These are phyloP conservation scores for Chiloscyllium punctatum DNA, from an alignment of 2,797 vertebrate species.

Conservation along the genomic window DNA sequence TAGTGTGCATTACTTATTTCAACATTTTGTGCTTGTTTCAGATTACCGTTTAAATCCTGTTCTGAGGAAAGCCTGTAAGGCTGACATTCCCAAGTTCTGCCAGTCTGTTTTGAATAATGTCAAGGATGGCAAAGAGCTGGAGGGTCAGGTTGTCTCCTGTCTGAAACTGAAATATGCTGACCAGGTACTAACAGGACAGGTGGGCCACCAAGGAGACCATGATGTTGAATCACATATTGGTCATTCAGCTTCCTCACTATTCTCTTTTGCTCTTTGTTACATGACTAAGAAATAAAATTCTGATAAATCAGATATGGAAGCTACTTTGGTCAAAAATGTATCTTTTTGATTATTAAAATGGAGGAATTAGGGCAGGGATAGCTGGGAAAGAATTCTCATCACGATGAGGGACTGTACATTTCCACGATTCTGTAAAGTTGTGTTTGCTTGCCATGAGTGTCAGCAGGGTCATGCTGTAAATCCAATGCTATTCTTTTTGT, in stretches of 20 bases:
- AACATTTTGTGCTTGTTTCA: slow-evolving; percentile 45
- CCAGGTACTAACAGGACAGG: slow-evolving; percentile 63
- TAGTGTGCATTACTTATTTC: neutral
- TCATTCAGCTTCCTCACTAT: neutral
- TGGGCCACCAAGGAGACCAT: neutral
- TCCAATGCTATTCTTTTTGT: neutral
- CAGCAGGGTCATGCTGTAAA: neutral
- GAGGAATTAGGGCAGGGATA: neutral
- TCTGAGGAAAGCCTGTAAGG: slow-evolving; percentile 89
- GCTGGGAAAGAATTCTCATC: neutral
- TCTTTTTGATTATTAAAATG: neutral
- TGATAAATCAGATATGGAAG: neutral
- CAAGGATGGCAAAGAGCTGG: slow-evolving; percentile 81
- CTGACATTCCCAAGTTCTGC: slow-evolving; percentile 96
- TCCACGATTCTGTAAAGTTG: neutral
- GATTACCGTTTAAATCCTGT: slow-evolving; percentile 92
- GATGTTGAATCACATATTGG: neutral
- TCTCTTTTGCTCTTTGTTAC: neutral
- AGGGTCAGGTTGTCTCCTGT: slow-evolving; percentile 90
- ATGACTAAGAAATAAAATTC: neutral
- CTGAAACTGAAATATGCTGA: slow-evolving; percentile 93
- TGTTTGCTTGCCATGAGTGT: neutral
- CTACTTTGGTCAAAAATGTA: neutral
- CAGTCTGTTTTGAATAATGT: slow-evolving; percentile 79
- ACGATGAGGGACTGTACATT: neutral